These are phyloP conservation scores for Xiphophorus hellerii DNA, from an alignment of 2,113 vertebrate genomes.

Conservation along the genomic window DNA sequence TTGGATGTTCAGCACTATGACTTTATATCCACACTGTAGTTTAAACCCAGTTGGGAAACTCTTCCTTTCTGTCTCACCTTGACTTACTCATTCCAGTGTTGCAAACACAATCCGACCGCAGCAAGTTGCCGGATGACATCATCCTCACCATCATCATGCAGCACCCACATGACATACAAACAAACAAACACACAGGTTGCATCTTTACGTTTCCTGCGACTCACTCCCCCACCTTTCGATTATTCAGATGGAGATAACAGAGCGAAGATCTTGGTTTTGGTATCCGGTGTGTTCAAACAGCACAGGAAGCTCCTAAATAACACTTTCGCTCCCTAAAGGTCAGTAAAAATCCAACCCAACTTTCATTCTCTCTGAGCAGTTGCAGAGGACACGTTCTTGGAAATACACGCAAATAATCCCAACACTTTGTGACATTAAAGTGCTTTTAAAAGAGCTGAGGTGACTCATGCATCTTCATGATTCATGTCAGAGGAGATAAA, in stretches of 20 bases:
- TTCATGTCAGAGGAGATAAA: not conserved
- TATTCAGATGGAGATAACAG: constrained; percentile 35
- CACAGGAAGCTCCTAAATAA: constrained; percentile 12
- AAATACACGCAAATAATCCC: not conserved
- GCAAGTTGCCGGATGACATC: constrained; percentile 45
- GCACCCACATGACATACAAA: constrained; percentile 28
- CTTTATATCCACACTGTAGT: not conserved
- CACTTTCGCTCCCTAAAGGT: not conserved
- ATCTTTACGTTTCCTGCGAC: constrained; percentile 19
- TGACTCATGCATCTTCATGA: not conserved
- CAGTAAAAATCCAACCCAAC: not conserved
- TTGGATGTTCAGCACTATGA: not conserved
- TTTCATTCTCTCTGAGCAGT: not conserved
- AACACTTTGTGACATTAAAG: not conserved
- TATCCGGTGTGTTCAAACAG: constrained; percentile 16
- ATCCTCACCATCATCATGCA: constrained; percentile 29
- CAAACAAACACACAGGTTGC: not conserved
- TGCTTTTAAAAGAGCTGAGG: not conserved
- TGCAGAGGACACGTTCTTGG: not conserved
- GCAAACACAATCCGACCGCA: constrained; percentile 45
- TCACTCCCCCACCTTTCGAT: constrained; percentile 33
- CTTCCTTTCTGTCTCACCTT: not conserved
- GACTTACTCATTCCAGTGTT: constrained; percentile 48
- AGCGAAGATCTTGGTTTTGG: not conserved
- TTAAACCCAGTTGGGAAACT: not conserved